Base-by-base conservation (phyloP, 2,797 vertebrate species). In the Bucorvus abyssinicus region DNA sequence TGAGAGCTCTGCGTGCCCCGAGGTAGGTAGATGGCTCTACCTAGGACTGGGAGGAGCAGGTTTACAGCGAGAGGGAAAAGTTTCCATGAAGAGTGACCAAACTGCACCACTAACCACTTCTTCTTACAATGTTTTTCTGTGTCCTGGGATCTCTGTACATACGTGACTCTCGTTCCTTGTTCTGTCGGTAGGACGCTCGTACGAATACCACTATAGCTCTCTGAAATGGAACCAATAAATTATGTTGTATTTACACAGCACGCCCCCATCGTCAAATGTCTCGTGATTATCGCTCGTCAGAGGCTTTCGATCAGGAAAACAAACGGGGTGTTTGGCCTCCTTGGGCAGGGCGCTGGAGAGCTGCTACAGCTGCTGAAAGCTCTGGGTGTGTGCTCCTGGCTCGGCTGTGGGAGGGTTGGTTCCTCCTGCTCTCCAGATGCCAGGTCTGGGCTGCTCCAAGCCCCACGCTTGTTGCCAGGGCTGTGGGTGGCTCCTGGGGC, bases 201-300 rank as follows among this genome's bases (percentile, higher is more conserved):
- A 24, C 94, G 34, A 73, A 79, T 38, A 92, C 94, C 95, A 89
- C 94, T 93, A 9, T 59, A 68, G 19, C 88, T 76, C 83, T 95
- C 88, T 84, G 90, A 38, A 81, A 94, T 67, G 26, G 92, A 94
- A 92, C 86, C 95, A 97, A 95, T 97, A 97, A 97, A 97, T 96
- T 95, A 94, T 95, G 89, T 84, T 79, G 86, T 87, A 80, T 95
- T 97, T 93, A 84, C 93, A 30, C 19, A 75, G 73, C 83, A 15
- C 29, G 9, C 24, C 32, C 68, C 0, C 6, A 2, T 45, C 2
- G 36, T 82, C 9, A 1, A 38, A 49, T 1, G 20, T 80, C 91
- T 85, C 32, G 1, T 84, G 85, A 40, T 36, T 75, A 8, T 23
- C 3, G 0, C 47, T 65, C 1, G 3, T 32, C 89, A 36, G 49